Base-by-base conservation (phyloP, 2,113 vertebrate species). In the Pontoporia blainvillei region DNA sequence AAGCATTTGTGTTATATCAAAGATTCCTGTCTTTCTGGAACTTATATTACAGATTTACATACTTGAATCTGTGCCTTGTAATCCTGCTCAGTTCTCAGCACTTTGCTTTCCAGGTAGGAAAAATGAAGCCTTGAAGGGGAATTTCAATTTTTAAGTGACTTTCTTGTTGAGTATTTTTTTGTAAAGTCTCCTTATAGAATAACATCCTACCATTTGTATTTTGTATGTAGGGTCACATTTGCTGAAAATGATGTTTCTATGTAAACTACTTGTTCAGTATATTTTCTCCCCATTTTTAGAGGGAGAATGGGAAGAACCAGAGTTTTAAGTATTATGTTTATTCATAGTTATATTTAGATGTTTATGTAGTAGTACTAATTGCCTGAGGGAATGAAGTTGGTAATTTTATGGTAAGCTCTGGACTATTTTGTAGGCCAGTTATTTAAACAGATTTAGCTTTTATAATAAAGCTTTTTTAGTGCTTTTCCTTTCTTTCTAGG, bases 301-400 rank as follows among this genome's bases (percentile, higher is more conserved):
- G 23, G 54, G 44, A 25, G 13, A 75, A 93, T 41, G 31, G 79
- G 12, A 83, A 93, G 44, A 90, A 21, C 5, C 34, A 73, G 13
- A 84, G 17, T 89, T 92, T 91, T 92, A 89, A 85, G 73, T 90
- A 75, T 52, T 94, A 7, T 41, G 57, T 96, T 92, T 92, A 76
- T 83, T 84, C 87, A 18, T 94, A 67, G 78, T 12, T 72, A 72
- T 88, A 54, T 90, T 64, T 86, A 91, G 7, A 27, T 91, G 71
- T 87, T 95, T 62, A 39, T 94, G 6, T 95, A 13, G 81, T 57
- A 17, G 14, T 72, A 78, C 46, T 90, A 49, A 91, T 86, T 87
- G 27, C 64, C 59, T 59, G 49, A 94, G 76, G 64, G 41, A 95
- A 59, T 93, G 41, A 96, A 92, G 36, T 88, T 95, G 73, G 14